Evolutionary conservation across 2,888 invertebrate species (phyloP), one percentile per base, ranked within the genome.

Genomic region (Periphyllus acericola): DNA sequence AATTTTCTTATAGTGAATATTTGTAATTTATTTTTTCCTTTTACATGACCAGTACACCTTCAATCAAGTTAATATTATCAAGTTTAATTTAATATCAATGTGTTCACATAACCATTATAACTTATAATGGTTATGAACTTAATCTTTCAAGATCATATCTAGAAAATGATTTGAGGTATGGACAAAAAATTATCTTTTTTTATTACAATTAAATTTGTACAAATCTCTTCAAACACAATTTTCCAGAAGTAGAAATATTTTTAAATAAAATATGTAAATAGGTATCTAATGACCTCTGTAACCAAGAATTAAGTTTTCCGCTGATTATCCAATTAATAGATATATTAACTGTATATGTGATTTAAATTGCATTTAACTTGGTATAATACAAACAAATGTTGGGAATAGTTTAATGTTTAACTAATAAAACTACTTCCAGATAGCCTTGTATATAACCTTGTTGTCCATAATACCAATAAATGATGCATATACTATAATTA

Each of bases 11-110:
- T 55, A 29, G 72, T 40, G 25, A 86, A 86, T 60, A 86, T 29
- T 72, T 86, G 86, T 19, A 86, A 79, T 80, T 86, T 86, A 34
- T 86, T 86, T 79, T 55, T 80, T 72, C 86, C 86, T 80, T 71
- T 86, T n/a, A 71, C 34, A 29, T 86, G 78, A 17, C 86, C 86
- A 79, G 86, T 86, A 36, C 86, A 86, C 40, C 86, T 86, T 8
- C 1, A 55, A 36, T 55, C 3, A 66, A n/a, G n/a, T 78, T 80
- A 60, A 79, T 11, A 46, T 55, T 19, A 32, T 55, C 11, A 79
- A 55, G 9, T 55, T 60, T 60, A 60, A 60, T 60, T 60, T 60
- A 19, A 25, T 25, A 60, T 5, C 19, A 60, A 60, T 60, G 55
- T 46, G 8, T 60, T 60, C 21, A 60, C 25, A 25, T 60, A 21